A percentile compares a stretch with the other conserved stretches of the same genome.
These are phyloP conservation scores for Drosophila ananassae DNA, from an alignment of 1,140 invertebrate species.

Conservation along the genomic window DNA sequence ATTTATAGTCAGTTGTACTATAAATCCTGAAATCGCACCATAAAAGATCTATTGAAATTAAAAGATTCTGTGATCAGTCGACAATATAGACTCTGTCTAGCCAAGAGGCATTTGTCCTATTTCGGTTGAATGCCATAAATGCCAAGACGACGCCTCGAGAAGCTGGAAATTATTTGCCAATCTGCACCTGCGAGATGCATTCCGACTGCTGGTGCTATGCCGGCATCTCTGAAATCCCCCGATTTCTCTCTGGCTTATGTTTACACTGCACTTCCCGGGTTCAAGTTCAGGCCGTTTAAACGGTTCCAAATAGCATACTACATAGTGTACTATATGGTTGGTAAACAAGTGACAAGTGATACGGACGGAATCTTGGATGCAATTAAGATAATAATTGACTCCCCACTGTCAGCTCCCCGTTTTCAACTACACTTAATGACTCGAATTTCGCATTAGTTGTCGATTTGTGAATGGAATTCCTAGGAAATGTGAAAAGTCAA, in stretches of 20 bases:
- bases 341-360: slow-evolving; percentile 11
- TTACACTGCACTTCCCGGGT: slow-evolving; percentile 42
- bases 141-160: slow-evolving; percentile 28
- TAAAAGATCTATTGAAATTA: slow-evolving; percentile 36
- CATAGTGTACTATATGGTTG: neutral
- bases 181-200: slow-evolving; percentile 70
- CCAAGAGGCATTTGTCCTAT: slow-evolving; percentile 46
- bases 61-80: slow-evolving; percentile 31
- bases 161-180: slow-evolving; percentile 70
- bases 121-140: slow-evolving; percentile 64
- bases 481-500: slow-evolving; percentile 6
- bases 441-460: slow-evolving; percentile 10
- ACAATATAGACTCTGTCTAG: slow-evolving; percentile 30
- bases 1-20: slow-evolving; percentile 1
- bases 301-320: slow-evolving; percentile 8
- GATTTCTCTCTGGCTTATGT: slow-evolving; percentile 2
- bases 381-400: slow-evolving; percentile 23
- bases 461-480: slow-evolving; percentile 36
- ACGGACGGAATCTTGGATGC: slow-evolving; percentile 19
- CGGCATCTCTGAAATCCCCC: slow-evolving; percentile 1
- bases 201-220: slow-evolving; percentile 8
- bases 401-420: neutral
- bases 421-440: slow-evolving; percentile 31
- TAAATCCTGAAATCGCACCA: slow-evolving; percentile 19
- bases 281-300: slow-evolving; percentile 28